Conservation (phyloP, 2,113 vertebrate species). For the Cercopithecus mona region DNA sequence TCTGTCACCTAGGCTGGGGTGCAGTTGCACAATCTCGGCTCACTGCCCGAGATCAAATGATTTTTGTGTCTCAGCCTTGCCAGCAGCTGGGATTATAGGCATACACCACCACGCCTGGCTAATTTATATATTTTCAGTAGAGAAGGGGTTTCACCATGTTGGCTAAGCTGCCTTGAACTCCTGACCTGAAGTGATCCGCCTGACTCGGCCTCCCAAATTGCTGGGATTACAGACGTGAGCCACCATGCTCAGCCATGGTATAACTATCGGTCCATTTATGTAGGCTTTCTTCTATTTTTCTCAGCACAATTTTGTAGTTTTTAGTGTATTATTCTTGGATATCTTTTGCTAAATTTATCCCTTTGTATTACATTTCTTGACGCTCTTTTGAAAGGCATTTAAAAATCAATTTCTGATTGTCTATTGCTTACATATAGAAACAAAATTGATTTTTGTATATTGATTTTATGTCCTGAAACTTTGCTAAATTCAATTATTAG, state of each 20-base stretch:
- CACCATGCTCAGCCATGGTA: not conserved
- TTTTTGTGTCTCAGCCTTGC: too few species aligned
- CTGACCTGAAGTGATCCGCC: too few species aligned
- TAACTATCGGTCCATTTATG: not conserved
- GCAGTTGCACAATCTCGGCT: too few species aligned
- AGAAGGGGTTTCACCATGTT: too few species aligned
- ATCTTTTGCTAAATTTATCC: not conserved
- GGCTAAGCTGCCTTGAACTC: too few species aligned
- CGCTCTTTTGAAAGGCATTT: not conserved
- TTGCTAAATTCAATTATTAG: not conserved
- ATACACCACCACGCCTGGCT: accelerated
- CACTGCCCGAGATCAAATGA: too few species aligned
- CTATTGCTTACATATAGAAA: not conserved
- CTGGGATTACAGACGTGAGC: too few species aligned
- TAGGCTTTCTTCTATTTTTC: not conserved
- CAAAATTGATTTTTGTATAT: not conserved
- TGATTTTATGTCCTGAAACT: not conserved
- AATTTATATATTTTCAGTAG: too few species aligned
- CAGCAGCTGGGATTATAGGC: too few species aligned
- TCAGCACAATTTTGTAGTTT: not conserved
- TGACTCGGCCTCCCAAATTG: too few species aligned
- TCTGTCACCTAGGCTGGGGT: too few species aligned
- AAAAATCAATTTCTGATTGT: not conserved
- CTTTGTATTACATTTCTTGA: not conserved
- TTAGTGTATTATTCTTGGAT: not conserved